Evolutionary conservation across 2,888 invertebrate genomes (phyloP).

Genomic region (Teinopalpus imperialis): DNA sequence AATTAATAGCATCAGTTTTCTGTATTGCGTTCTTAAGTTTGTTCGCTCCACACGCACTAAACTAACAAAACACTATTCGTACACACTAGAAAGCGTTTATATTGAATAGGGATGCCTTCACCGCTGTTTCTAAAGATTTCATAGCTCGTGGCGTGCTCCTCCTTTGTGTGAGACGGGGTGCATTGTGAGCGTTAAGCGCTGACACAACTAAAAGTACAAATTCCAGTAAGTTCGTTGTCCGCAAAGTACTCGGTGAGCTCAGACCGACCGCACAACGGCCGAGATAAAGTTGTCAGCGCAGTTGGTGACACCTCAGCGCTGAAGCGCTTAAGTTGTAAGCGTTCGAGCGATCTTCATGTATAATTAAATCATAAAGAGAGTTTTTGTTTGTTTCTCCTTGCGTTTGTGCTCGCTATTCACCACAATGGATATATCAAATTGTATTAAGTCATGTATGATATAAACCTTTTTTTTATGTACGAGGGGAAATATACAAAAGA

Average conservation of each 20-base stretch:
- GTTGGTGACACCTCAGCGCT: conserved; percentile 36
- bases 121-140: conserved; percentile 10
- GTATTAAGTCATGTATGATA: too few relatives aligned
- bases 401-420: too few relatives aligned
- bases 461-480: too few relatives aligned
- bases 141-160: not conserved
- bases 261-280: conserved; percentile 47
- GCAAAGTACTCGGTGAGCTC: conserved; percentile 41
- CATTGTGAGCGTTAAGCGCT: conserved; percentile 20
- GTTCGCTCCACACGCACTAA: not conserved
- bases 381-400: not conserved
- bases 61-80: conserved; percentile 2
- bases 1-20: too few relatives aligned
- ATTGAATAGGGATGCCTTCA: conserved; percentile 15
- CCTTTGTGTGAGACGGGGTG: conserved; percentile 8
- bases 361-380: not conserved
- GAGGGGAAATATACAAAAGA: too few relatives aligned
- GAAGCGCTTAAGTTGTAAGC: conserved; percentile 27
- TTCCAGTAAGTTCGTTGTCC: conserved; percentile 37
- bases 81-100: too few relatives aligned
- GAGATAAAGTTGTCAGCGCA: conserved; percentile 60
- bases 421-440: too few relatives aligned
- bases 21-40: not conserved
- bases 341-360: not conserved
- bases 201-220: conserved; percentile 22